phyloP scores from a whole-genome alignment of 2,888 invertebrate genomes.

The Lamellibrachia columna region DNA sequence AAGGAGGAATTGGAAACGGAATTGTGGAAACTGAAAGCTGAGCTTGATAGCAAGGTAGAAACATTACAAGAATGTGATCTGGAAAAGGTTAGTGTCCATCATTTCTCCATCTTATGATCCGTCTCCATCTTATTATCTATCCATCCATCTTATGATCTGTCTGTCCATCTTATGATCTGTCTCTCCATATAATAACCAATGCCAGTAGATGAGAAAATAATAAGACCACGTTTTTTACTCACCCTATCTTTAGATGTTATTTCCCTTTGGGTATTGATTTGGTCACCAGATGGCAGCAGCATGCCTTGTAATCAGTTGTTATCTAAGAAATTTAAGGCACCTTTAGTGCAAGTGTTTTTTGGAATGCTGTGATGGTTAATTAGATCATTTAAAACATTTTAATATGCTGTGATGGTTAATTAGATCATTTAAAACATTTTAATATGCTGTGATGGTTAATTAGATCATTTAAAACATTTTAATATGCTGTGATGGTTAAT shows the following conservation, averaged over 20 bases:
- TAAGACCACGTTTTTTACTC: neutral
- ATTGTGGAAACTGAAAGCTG: constrained; percentile 21
- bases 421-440: no score
- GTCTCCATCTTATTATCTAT: neutral
- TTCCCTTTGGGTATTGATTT: neutral
- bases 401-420: no score
- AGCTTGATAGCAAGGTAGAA: constrained; percentile 16
- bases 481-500: no score
- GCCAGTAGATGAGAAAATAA: no score
- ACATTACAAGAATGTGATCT: neutral
- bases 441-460: no score
- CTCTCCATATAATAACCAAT: no score
- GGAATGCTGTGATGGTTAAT: no score
- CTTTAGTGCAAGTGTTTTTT: neutral
- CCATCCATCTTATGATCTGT: neutral
- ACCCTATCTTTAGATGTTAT: neutral
- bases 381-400: no score
- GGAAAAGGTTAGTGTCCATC: neutral
- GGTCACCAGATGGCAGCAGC: neutral
- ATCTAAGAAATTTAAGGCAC: neutral
- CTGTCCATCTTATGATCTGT: no score
- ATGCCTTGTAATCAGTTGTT: neutral
- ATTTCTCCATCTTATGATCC: neutral
- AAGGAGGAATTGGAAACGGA: constrained; percentile 20
- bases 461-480: no score